phyloP scores from a whole-genome alignment of 2,113 vertebrate genomes.

The Acrocephalus arundinaceus region DNA sequence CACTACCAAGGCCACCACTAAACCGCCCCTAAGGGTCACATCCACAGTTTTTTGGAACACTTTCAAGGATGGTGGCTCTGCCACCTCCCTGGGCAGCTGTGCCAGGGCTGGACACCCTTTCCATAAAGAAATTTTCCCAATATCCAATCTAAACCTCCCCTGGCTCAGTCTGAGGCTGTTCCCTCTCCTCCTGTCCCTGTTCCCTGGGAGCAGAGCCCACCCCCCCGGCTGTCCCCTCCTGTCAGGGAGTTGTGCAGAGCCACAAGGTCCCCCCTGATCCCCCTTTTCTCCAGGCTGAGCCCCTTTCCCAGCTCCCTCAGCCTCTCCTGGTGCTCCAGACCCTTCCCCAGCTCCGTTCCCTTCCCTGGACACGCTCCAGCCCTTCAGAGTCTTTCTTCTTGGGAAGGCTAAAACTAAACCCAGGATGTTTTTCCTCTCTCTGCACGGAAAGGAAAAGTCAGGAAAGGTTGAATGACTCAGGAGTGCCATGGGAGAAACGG shows the following conservation, averaged over 20 bases:
- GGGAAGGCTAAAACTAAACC: background rate
- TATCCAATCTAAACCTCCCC: no score
- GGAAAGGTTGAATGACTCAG: background rate
- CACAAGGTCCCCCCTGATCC: background rate
- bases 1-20: background rate
- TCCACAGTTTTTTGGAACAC: background rate
- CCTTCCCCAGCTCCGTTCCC: background rate
- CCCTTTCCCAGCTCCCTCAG: background rate
- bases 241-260: background rate
- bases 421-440: background rate
- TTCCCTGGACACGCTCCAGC: accelerated
- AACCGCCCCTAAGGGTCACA: background rate
- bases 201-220: background rate
- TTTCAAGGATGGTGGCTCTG: background rate
- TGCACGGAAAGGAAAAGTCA: background rate
- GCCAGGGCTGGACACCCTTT: background rate
- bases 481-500: background rate
- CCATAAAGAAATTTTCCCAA: background rate
- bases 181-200: background rate
- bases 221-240: background rate
- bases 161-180: accelerated
- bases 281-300: background rate
- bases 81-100: background rate
- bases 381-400: background rate
- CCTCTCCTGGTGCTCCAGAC: accelerated